Evolutionary conservation across 1,140 invertebrate species (phyloP).

Genomic region (Orius insidiosus): DNA sequence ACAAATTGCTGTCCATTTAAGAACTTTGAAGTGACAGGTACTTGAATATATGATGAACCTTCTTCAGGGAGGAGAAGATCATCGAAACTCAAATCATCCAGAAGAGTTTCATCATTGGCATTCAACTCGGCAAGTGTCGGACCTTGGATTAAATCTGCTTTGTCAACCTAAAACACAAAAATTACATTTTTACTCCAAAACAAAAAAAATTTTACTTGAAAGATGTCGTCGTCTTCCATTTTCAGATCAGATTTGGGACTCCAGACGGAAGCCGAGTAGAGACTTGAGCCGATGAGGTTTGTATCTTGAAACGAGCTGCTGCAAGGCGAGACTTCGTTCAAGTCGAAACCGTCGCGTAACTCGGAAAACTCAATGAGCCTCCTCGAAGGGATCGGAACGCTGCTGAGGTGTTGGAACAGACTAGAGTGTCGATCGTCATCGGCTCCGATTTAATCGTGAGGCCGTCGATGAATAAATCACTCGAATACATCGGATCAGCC

Average conservation of each 20-base stretch:
- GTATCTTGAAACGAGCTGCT: constrained; percentile 33
- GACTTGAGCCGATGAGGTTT: constrained; percentile 24
- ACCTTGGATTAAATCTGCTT: constrained; percentile 62
- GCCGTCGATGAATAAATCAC: constrained; percentile 35
- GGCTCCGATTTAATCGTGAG: constrained; percentile 34
- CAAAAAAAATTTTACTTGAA: constrained; percentile 39
- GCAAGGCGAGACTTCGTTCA: constrained; percentile 16
- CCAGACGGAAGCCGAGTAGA: constrained; percentile 30
- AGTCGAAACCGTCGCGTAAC: constrained; percentile 29
- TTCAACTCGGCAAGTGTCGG: constrained; percentile 77
- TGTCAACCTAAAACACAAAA: constrained; percentile 63
- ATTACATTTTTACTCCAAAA: neutral
- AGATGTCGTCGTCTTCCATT: constrained; percentile 76
- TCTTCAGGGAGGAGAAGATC: constrained; percentile 60
- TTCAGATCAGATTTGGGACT: constrained; percentile 38
- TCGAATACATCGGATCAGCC: constrained; percentile 34
- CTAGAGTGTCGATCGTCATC: constrained; percentile 21
- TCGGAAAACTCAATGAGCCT: constrained; percentile 27
- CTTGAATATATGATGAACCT: constrained; percentile 26
- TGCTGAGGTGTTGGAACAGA: constrained; percentile 27
- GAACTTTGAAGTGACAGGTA: constrained; percentile 5
- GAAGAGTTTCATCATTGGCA: constrained; percentile 57
- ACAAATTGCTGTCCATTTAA: constrained; percentile 3
- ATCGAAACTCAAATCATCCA: constrained; percentile 71
- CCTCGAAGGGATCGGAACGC: constrained; percentile 37